phyloP scores from a whole-genome alignment of 1,140 invertebrate genomes.

The Drosophila obscura region DNA sequence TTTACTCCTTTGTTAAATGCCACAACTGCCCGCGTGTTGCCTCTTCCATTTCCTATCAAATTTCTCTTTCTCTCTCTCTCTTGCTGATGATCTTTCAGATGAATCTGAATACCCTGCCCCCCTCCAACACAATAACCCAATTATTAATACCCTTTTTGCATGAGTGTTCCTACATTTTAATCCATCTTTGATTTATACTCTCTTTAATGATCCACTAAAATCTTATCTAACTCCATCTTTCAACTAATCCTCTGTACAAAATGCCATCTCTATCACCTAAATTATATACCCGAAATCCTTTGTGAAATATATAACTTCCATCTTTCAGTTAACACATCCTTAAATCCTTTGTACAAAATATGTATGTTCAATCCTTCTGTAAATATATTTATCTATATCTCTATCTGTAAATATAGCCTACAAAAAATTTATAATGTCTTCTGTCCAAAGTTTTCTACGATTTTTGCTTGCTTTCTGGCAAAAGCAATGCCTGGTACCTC shows the following conservation, averaged over 20 bases:
- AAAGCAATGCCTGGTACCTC: conserved; percentile 67
- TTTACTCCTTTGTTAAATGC: too few relatives aligned
- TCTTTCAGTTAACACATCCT: conserved; percentile 2
- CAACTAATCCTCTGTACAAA: not conserved
- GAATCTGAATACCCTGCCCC: conserved; percentile 19
- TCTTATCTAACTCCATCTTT: conserved; percentile 1
- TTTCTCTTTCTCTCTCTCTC: conserved; percentile 21
- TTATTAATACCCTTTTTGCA: conserved; percentile 16
- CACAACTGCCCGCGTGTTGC: too few relatives aligned
- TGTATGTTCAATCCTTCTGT: too few relatives aligned
- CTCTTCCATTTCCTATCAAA: too few relatives aligned
- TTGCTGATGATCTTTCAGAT: conserved; percentile 28
- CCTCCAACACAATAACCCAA: conserved; percentile 37
- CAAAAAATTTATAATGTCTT: conserved; percentile 43
- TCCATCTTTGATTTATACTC: not conserved
- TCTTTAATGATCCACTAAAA: conserved; percentile 1
- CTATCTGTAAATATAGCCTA: conserved; percentile 59
- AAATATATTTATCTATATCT: conserved; percentile 10
- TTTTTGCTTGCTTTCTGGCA: conserved; percentile 56
- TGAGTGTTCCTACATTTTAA: conserved; percentile 7
- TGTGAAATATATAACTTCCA: conserved; percentile 25
- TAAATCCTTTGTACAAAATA: conserved; percentile 18
- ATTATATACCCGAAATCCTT: not conserved
- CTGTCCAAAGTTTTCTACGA: conserved; percentile 49
- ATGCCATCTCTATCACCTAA: not conserved